Evolutionary conservation across 1,140 invertebrate genomes (phyloP).

Genomic region (Danaus plexippus): DNA sequence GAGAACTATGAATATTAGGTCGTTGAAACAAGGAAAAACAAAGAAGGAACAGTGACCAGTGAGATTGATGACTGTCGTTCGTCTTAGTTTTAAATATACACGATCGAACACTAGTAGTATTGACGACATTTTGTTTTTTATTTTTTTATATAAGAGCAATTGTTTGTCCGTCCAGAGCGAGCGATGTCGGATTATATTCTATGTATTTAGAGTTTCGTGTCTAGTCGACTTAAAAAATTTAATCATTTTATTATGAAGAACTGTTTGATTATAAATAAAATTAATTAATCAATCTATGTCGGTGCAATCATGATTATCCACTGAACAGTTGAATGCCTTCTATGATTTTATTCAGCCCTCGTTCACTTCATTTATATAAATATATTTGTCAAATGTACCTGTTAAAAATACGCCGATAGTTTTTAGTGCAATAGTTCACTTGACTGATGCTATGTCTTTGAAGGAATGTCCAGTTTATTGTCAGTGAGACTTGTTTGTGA

Average conservation of each 20-base stretch:
- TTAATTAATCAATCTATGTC: no score
- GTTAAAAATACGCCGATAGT: constrained; percentile 31
- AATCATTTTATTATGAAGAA: no score
- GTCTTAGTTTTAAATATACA: no score
- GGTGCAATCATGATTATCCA: no score
- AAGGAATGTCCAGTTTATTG: no score
- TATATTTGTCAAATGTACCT: constrained; percentile 38
- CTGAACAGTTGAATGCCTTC: no score
- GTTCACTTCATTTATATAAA: constrained; percentile 2
- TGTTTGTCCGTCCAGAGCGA: constrained; percentile 41
- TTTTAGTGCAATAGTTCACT: constrained; percentile 30
- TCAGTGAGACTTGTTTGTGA: no score
- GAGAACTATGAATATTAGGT: constrained; percentile 6
- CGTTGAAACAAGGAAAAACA: constrained; percentile 4
- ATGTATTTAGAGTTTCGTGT: not conserved
- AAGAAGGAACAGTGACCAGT: constrained; percentile 12
- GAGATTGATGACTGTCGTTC: constrained; percentile 7
- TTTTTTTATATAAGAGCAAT: constrained; percentile 29
- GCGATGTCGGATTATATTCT: constrained; percentile 7
- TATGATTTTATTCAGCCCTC: no score
- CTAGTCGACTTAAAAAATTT: no score
- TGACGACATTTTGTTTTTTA: constrained; percentile 1
- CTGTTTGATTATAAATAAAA: no score
- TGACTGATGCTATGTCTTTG: constrained; percentile 11
- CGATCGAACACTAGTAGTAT: no score